phyloP scores from a whole-genome alignment of 2,113 vertebrate species.

The Diadophis punctatus region DNA sequence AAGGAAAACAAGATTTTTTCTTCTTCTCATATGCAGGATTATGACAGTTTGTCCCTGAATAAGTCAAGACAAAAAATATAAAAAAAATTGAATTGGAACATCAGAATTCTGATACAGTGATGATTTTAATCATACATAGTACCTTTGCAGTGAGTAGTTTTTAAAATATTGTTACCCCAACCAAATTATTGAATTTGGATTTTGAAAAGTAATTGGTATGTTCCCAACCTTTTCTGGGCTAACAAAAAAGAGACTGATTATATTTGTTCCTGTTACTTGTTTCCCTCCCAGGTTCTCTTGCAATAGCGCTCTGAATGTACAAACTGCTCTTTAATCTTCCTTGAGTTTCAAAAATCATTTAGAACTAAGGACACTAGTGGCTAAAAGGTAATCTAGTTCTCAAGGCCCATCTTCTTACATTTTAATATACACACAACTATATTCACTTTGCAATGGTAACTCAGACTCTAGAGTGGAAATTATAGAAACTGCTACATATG shows the following conservation, averaged over 20 bases:
- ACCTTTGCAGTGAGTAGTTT: neutral
- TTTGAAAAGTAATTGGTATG: neutral
- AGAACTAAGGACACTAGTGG: neutral
- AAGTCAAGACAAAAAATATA: neutral
- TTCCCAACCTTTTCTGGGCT: neutral
- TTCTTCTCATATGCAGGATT: neutral
- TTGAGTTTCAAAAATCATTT: neutral
- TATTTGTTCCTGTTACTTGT: neutral
- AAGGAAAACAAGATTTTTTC: neutral
- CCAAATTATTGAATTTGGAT: neutral
- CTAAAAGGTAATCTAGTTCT: neutral
- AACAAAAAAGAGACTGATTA: neutral
- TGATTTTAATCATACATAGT: neutral
- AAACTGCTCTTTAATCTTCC: neutral
- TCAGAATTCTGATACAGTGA: neutral
- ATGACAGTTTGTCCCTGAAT: neutral
- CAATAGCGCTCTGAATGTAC: neutral
- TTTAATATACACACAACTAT: neutral
- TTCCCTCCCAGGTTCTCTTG: neutral
- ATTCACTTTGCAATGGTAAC: neutral
- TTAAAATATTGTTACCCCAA: neutral
- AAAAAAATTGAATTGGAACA: neutral
- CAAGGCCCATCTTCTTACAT: neutral
- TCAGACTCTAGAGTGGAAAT: neutral
- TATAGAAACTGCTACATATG: neutral